Evolutionary conservation across 1,140 invertebrate genomes (phyloP).

Genomic region (Eurosta solidaginis): DNA sequence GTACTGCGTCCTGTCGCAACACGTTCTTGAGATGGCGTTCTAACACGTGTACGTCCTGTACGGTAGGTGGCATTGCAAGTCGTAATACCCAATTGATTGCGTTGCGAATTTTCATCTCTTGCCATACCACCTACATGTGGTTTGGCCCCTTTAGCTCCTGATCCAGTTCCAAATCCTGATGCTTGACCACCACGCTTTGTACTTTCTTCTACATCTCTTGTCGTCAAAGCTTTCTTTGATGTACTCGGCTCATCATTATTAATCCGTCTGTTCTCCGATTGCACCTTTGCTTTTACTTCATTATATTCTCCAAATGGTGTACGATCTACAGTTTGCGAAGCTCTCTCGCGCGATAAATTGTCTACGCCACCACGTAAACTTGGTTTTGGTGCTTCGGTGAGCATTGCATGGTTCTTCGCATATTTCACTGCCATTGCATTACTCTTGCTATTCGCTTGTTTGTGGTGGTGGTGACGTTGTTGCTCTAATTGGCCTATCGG

Average conservation of each 20-base stretch:
- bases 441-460: background rate
- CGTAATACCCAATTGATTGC: background rate
- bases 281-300: too few species aligned
- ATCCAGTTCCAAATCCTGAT: background rate
- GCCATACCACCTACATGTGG: too few species aligned
- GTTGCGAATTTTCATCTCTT: background rate
- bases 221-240: too few species aligned
- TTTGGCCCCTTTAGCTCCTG: background rate
- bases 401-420: background rate
- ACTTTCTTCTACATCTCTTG: background rate
- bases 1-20: background rate
- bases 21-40: background rate
- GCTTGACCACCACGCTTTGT: background rate
- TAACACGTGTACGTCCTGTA: background rate
- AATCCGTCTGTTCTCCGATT: too few species aligned
- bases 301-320: background rate
- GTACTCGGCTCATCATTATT: too few species aligned
- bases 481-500: background rate
- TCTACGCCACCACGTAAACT: background rate
- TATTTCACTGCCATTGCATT: slow-evolving; percentile 9
- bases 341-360: background rate
- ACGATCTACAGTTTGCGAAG: background rate
- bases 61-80: background rate
- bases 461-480: too few species aligned
- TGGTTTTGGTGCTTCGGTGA: too few species aligned